These are phyloP conservation scores for Tragopan temminckii DNA, from an alignment of 2,797 vertebrate genomes.

Conservation along the genomic window DNA sequence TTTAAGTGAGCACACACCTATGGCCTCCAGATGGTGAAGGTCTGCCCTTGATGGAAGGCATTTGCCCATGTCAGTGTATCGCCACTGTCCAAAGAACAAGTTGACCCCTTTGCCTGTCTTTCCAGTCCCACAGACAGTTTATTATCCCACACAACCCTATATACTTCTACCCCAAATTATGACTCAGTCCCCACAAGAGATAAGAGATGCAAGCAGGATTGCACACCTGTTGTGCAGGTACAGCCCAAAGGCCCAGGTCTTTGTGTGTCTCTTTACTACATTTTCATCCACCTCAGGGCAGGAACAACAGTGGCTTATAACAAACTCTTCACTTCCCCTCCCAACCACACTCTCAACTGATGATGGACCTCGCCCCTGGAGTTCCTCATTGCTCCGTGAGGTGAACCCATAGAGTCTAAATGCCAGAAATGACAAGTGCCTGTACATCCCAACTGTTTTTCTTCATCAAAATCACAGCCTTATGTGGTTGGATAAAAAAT, in stretches of 20 bases:
- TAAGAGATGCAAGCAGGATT: background rate
- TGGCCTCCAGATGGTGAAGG: background rate
- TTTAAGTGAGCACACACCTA: background rate
- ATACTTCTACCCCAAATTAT: background rate
- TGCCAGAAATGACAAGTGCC: background rate
- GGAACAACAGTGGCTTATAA: background rate
- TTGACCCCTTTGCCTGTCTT: background rate
- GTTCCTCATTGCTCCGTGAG: background rate
- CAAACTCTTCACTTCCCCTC: background rate
- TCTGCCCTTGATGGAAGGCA: background rate
- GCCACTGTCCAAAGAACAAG: background rate
- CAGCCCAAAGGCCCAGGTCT: background rate
- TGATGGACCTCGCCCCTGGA: fast-evolving
- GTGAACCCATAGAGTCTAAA: background rate
- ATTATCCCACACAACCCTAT: background rate
- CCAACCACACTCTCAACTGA: background rate
- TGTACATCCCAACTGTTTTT: background rate
- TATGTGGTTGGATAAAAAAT: background rate
- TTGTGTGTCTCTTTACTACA: background rate
- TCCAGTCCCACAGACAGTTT: background rate
- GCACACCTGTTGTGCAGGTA: background rate
- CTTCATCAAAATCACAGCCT: background rate
- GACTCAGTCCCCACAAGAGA: background rate
- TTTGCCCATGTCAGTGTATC: background rate
- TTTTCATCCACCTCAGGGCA: background rate